phyloP scores from a whole-genome alignment of 2,888 invertebrate species.

The Hymenopus coronatus region DNA sequence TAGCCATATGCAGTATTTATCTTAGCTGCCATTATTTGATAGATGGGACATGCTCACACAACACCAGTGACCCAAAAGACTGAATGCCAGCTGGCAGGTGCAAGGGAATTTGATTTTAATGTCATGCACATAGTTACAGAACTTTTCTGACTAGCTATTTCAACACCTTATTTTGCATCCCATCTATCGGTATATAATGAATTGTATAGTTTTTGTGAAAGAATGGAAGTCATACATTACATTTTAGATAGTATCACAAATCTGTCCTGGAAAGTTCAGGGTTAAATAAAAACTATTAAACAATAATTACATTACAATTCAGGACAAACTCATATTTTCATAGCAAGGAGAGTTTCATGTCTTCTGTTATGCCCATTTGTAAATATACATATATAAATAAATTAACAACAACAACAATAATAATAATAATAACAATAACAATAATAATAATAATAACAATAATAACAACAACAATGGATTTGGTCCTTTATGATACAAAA shows the following conservation, averaged over 20 bases:
- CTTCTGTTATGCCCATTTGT: constrained; percentile 23
- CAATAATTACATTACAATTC: constrained; percentile 27
- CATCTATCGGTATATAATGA: background rate
- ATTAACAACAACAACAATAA: background rate
- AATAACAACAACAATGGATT: background rate
- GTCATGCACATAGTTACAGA: background rate
- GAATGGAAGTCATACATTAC: background rate
- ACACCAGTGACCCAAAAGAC: constrained; percentile 13
- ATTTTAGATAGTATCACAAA: constrained; percentile 15
- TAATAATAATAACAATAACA: too few relatives aligned
- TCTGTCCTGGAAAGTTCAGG: constrained; percentile 30
- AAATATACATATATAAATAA: constrained; percentile 9
- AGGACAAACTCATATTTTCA: constrained; percentile 24
- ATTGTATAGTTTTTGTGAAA: background rate
- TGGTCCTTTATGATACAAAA: background rate
- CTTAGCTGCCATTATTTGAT: constrained; percentile 20
- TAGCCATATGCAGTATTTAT: constrained; percentile 18
- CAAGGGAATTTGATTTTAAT: background rate
- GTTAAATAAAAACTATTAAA: constrained; percentile 18
- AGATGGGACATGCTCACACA: constrained; percentile 5
- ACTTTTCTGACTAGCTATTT: background rate
- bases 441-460: too few relatives aligned
- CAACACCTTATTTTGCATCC: background rate
- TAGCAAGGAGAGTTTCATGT: constrained; percentile 10
- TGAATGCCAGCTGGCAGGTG: background rate